phyloP scores from a whole-genome alignment of 1,140 invertebrate species.

The Drosophila sucinea region DNA sequence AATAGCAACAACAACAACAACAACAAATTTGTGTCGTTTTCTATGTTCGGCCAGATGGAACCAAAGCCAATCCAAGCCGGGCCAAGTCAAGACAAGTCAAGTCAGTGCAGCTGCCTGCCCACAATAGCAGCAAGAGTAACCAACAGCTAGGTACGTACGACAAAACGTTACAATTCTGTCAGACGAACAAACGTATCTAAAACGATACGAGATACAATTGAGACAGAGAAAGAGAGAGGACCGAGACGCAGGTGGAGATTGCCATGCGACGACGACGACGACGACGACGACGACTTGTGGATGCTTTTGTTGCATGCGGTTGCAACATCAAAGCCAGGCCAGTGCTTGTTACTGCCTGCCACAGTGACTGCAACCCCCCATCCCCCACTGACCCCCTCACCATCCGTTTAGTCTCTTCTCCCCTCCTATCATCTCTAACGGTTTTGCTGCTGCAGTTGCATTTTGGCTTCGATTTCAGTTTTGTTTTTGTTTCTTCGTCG shows the following conservation, averaged over 20 bases:
- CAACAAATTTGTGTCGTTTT: slow-evolving; percentile 54
- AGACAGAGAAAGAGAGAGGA: slow-evolving; percentile 29
- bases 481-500: slow-evolving; percentile 51
- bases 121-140: slow-evolving; percentile 21
- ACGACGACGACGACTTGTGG: slow-evolving; percentile 37
- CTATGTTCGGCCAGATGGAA: slow-evolving; percentile 75
- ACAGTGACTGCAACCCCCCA: slow-evolving; percentile 20
- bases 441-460: slow-evolving; percentile 44
- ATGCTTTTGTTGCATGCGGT: slow-evolving; percentile 67
- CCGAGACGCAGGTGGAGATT: slow-evolving; percentile 31
- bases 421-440: neutral
- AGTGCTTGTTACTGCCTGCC: slow-evolving; percentile 45
- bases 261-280: slow-evolving; percentile 41
- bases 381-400: neutral
- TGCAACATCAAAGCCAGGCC: slow-evolving; percentile 64
- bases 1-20: slow-evolving; percentile 21
- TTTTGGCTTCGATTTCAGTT: slow-evolving; percentile 42
- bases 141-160: slow-evolving; percentile 11
- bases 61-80: slow-evolving; percentile 37
- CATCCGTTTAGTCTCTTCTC: slow-evolving; percentile 14
- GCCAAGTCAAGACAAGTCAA: slow-evolving; percentile 17
- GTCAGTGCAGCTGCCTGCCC: slow-evolving; percentile 66
- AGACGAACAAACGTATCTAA: slow-evolving; percentile 48
- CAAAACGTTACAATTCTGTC: slow-evolving; percentile 69
- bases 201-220: slow-evolving; percentile 58